A percentile compares a stretch with the other conserved stretches of the same genome.
Evolutionary conservation across 2,797 vertebrate genomes (phyloP).

Genomic region (Thunnus albacares): DNA sequence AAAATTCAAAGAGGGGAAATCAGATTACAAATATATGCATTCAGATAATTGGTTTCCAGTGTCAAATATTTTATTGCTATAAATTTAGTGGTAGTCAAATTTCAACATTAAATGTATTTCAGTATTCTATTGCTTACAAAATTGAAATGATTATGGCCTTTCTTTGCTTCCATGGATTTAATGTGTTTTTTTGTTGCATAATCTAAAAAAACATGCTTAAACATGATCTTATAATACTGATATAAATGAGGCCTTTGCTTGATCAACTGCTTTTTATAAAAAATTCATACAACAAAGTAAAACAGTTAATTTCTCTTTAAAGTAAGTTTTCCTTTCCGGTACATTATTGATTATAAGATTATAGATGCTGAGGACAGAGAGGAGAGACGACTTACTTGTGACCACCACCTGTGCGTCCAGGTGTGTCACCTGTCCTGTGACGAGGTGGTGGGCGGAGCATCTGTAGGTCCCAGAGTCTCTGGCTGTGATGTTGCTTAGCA

Average conservation of each 20-base stretch:
- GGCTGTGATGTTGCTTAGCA: slow-evolving; percentile 90
- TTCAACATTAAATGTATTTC: background rate
- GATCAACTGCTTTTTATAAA: background rate
- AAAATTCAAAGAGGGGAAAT: background rate
- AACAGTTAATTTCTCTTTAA: too few species aligned
- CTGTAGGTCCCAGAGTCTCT: slow-evolving; percentile 91
- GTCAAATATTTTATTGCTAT: too few species aligned
- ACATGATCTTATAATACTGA: background rate
- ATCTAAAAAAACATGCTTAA: background rate
- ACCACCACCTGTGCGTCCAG: slow-evolving; percentile 91
- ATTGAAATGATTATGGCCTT: background rate
- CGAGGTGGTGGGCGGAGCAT: slow-evolving; percentile 89
- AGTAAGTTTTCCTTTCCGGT: background rate
- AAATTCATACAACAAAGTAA: background rate
- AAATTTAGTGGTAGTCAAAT: background rate
- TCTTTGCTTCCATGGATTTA: background rate
- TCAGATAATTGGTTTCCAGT: too few species aligned
- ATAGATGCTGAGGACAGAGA: background rate
- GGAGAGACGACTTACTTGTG: slow-evolving; percentile 87
- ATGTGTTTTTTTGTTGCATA: background rate
- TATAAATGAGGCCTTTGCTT: background rate
- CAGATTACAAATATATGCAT: too few species aligned
- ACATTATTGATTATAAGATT: background rate
- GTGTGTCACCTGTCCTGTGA: slow-evolving; percentile 89
- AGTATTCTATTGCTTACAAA: background rate